phyloP scores from a whole-genome alignment of 2,113 vertebrate species.

The Mohoua ochrocephala region DNA sequence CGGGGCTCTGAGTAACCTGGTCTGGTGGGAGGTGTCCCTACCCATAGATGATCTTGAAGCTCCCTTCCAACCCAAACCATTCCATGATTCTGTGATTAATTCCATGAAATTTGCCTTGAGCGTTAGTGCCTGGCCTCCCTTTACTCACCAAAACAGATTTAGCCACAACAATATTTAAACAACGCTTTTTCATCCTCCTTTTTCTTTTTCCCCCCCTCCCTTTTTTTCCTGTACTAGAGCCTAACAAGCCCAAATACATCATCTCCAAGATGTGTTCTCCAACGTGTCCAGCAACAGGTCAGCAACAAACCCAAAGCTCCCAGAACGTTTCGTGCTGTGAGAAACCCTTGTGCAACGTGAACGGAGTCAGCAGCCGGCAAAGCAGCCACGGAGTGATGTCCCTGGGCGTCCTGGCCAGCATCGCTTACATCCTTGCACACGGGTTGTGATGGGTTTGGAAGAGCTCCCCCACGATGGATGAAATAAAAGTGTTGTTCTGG shows the following conservation, averaged over 20 bases:
- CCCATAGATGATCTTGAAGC: background rate
- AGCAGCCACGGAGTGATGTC: background rate
- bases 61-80: background rate
- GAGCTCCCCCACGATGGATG: background rate
- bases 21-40: background rate
- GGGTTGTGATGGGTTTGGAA: background rate
- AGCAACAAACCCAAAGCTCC: background rate
- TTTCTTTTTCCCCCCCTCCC: accelerated
- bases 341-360: slow-evolving; percentile 38
- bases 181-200: background rate
- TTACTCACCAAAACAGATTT: background rate
- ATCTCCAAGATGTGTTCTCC: slow-evolving; percentile 54
- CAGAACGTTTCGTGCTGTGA: slow-evolving; percentile 23
- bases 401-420: background rate
- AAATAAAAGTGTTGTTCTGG: slow-evolving; percentile 30
- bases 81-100: background rate
- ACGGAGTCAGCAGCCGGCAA: slow-evolving; percentile 2
- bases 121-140: background rate
- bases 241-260: background rate
- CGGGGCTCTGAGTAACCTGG: background rate
- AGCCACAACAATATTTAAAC: background rate
- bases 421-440: background rate
- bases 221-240: background rate
- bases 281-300: background rate
- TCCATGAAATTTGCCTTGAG: background rate